phyloP scores from a whole-genome alignment of 2,888 invertebrate genomes.

The Nomada ruficornis region DNA sequence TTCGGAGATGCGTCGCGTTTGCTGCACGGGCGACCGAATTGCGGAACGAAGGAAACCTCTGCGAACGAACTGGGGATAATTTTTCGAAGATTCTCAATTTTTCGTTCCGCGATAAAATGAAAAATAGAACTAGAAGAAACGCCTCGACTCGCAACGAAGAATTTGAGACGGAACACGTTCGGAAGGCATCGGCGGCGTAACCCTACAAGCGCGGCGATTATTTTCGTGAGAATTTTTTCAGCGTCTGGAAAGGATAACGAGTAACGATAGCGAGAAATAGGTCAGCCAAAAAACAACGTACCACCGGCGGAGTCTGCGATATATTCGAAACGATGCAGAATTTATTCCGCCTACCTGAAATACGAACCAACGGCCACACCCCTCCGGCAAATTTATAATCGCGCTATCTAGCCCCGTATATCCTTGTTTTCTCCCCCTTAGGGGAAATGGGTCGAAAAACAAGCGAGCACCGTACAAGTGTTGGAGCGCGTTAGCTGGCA shows the following conservation, averaged over 20 bases:
- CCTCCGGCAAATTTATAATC: slow-evolving; percentile 50
- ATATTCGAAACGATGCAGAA: slow-evolving; percentile 27
- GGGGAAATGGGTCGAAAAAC: neutral
- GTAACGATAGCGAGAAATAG: slow-evolving; percentile 14
- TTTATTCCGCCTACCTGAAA: slow-evolving; percentile 46
- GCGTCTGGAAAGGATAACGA: neutral
- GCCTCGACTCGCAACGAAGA: no score
- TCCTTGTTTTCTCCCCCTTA: neutral
- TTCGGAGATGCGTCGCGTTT: neutral
- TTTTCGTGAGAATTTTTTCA: no score
- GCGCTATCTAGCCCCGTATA: slow-evolving; percentile 14
- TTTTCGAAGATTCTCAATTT: no score
- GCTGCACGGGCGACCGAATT: neutral
- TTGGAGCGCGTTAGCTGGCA: neutral
- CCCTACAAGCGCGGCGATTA: no score
- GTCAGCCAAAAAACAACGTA: slow-evolving; percentile 35
- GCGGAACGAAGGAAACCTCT: neutral
- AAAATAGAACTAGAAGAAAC: no score
- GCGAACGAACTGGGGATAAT: neutral
- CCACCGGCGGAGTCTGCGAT: slow-evolving; percentile 14
- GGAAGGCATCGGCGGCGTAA: no score
- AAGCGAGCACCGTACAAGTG: neutral
- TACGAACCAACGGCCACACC: slow-evolving; percentile 18
- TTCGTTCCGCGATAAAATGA: no score
- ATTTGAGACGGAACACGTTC: no score